Percentiles rank a stretch among this genome's conserved stretches.
phyloP scores from a whole-genome alignment of 2,113 vertebrate genomes.

The Cyanistes caeruleus region DNA sequence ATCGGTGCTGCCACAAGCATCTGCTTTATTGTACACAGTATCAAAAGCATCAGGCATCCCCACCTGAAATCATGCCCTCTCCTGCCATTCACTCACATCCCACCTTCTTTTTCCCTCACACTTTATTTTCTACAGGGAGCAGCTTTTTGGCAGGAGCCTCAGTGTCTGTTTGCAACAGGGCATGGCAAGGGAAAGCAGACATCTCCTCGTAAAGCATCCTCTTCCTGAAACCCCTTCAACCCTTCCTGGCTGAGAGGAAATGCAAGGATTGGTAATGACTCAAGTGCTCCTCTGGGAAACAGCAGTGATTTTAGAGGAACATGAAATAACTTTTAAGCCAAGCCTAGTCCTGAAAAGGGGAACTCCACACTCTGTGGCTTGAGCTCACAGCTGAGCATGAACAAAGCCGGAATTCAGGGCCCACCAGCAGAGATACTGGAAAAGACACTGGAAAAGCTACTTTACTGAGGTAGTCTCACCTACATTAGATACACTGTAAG shows the following conservation, averaged over 20 bases:
- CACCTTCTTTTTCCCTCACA: neutral
- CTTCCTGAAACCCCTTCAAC: conserved; percentile 53
- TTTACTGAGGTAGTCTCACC: neutral
- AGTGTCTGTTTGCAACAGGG: neutral
- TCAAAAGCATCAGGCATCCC: neutral
- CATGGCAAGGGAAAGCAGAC: neutral
- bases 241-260: conserved; percentile 48
- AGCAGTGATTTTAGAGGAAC: conserved; percentile 37
- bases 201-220: neutral
- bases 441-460: neutral
- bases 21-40: neutral
- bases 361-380: neutral
- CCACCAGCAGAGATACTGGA: neutral
- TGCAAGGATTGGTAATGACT: conserved; percentile 22
- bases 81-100: neutral
- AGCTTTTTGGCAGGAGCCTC: neutral
- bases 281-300: conserved; percentile 57
- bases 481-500: neutral
- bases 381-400: neutral
- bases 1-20: neutral
- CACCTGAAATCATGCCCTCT: neutral
- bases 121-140: neutral
- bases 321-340: conserved; percentile 53
- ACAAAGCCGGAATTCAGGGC: neutral
- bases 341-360: neutral